phyloP scores from a whole-genome alignment of 2,888 invertebrate genomes.

The Mantis religiosa region DNA sequence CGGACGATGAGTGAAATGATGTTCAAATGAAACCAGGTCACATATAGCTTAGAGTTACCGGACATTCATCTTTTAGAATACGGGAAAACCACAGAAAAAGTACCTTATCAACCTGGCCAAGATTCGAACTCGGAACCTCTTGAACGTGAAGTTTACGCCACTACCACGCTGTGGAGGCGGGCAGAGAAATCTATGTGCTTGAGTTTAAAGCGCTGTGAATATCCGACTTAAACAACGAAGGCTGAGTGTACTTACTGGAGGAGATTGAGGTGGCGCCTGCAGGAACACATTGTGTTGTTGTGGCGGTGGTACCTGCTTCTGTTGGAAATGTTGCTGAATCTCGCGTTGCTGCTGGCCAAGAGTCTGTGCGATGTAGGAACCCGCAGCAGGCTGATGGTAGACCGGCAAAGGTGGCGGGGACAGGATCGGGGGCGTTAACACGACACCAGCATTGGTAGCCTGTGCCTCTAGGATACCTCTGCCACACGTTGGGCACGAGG shows the following conservation, averaged over 20 bases:
- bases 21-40: too few relatives aligned
- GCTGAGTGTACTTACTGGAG: not conserved
- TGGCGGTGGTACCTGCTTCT: constrained; percentile 24
- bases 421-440: not conserved
- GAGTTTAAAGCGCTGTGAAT: too few relatives aligned
- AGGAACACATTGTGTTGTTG: constrained; percentile 21
- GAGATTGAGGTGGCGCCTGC: constrained; percentile 23
- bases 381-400: not conserved
- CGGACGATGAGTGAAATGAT: too few relatives aligned
- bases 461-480: not conserved
- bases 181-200: too few relatives aligned
- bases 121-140: too few relatives aligned
- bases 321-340: constrained; percentile 29
- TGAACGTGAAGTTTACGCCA: too few relatives aligned
- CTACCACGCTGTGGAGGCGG: too few relatives aligned
- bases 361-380: not conserved
- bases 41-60: too few relatives aligned
- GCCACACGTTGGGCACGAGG: not conserved
- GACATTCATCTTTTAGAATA: too few relatives aligned
- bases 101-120: too few relatives aligned
- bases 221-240: too few relatives aligned
- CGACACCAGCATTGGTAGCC: not conserved
- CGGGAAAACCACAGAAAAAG: too few relatives aligned
- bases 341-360: constrained; percentile 12
- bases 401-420: not conserved